Percentiles rank a stretch among this genome's conserved stretches.
Conservation (phyloP, 2,113 vertebrate species). For the Myodes glareolus region DNA sequence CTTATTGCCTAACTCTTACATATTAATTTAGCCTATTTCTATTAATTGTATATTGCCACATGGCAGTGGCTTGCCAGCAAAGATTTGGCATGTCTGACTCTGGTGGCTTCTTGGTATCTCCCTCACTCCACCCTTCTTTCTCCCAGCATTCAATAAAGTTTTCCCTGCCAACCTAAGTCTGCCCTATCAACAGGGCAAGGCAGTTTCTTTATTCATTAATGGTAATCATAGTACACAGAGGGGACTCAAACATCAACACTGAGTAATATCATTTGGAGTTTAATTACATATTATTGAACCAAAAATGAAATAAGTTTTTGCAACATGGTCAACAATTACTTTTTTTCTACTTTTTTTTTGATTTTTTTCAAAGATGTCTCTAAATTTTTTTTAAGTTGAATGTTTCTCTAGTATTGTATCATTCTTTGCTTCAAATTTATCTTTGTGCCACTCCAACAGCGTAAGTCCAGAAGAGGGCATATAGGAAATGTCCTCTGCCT, state of each 20-base stretch:
- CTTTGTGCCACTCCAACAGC: not conserved
- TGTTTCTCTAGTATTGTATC: not conserved
- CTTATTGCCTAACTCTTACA: too few species aligned
- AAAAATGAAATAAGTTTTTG: not conserved
- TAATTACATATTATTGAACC: slow-evolving; percentile 9
- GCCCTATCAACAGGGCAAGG: too few species aligned
- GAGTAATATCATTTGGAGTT: not conserved
- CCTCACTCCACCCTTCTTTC: too few species aligned
- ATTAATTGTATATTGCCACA: too few species aligned
- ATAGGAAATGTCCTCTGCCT: not conserved
- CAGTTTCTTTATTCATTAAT: too few species aligned
- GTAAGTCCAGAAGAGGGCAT: not conserved
- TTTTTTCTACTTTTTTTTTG: slow-evolving; percentile 10
- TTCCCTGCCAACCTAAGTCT: too few species aligned
- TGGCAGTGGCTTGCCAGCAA: too few species aligned
- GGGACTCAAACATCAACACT: not conserved
- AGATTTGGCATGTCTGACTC: too few species aligned
- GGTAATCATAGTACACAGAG: not conserved
- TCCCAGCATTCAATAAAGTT: too few species aligned
- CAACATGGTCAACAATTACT: not conserved
- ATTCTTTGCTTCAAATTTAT: not conserved
- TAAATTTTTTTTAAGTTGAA: slow-evolving; percentile 51
- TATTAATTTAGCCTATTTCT: too few species aligned
- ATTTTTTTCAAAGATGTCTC: slow-evolving; percentile 45
- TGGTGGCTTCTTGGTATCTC: too few species aligned